Conservation (phyloP, 1,140 invertebrate species). For the Drosophila melanogaster region DNA sequence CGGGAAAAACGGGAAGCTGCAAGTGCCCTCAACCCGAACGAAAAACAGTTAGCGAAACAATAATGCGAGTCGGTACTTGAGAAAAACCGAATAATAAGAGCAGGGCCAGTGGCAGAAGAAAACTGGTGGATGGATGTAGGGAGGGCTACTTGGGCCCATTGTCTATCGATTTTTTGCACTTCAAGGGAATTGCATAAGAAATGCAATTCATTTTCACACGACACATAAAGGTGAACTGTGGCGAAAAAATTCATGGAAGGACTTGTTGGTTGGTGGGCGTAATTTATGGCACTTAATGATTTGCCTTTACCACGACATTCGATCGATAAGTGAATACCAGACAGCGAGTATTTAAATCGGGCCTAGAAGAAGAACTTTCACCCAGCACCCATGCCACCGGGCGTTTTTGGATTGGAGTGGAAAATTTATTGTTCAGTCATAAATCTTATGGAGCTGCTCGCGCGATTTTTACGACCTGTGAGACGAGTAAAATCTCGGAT, state of each 20-base stretch:
- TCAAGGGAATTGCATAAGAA: slow-evolving; percentile 63
- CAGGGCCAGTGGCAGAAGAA: slow-evolving; percentile 26
- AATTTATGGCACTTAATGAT: slow-evolving; percentile 72
- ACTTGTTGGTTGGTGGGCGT: slow-evolving; percentile 52
- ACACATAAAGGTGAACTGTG: slow-evolving; percentile 49
- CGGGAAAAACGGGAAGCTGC: slow-evolving; percentile 24
- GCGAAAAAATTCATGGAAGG: slow-evolving; percentile 47
- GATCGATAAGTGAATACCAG: slow-evolving; percentile 59
- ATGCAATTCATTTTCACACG: slow-evolving; percentile 76
- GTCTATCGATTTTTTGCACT: slow-evolving; percentile 78
- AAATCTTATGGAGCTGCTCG: slow-evolving; percentile 32
- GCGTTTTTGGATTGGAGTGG: slow-evolving; percentile 14
- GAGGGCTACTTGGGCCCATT: slow-evolving; percentile 54
- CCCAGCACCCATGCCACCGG: slow-evolving; percentile 8
- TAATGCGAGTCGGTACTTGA: slow-evolving; percentile 48
- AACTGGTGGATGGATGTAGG: slow-evolving; percentile 10
- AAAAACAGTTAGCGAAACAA: slow-evolving; percentile 48
- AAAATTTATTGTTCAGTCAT: slow-evolving; percentile 51
- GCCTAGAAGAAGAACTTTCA: slow-evolving; percentile 32
- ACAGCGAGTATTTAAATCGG: slow-evolving; percentile 1
- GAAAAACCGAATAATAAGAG: slow-evolving; percentile 44
- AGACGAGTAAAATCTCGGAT: slow-evolving; percentile 13
- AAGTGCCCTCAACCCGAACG: slow-evolving; percentile 49
- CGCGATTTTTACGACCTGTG: slow-evolving; percentile 40
- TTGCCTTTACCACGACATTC: slow-evolving; percentile 8